These are phyloP conservation scores for Eupithecia subfuscata DNA, from an alignment of 2,888 invertebrate species.

Conservation along the genomic window DNA sequence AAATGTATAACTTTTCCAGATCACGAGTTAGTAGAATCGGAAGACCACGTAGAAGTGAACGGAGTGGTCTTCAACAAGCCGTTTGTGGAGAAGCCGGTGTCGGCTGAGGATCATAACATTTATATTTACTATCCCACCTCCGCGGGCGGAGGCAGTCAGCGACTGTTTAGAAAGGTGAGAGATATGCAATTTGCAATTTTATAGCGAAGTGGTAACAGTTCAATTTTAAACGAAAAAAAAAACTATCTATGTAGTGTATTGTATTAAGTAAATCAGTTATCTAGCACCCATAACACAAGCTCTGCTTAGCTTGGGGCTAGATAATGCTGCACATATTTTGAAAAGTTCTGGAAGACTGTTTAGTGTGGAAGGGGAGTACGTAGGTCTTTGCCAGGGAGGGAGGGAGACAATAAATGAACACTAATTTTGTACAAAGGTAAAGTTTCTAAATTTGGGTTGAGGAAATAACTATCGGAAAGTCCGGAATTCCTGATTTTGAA, in stretches of 20 bases:
- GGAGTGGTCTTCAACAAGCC: conserved; percentile 98
- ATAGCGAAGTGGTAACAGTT: neutral
- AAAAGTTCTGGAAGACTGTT: too few relatives aligned
- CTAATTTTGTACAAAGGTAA: neutral
- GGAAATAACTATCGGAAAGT: neutral
- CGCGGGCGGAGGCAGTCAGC: conserved; percentile 98
- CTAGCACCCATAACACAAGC: too few relatives aligned
- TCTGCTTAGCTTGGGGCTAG: too few relatives aligned
- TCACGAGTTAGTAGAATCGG: conserved; percentile 96
- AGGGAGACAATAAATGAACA: too few relatives aligned
- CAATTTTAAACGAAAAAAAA: neutral
- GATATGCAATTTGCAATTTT: neutral
- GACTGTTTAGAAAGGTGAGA: conserved; percentile 94
- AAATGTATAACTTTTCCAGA: conserved; percentile 80
- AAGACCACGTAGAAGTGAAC: conserved; percentile 98
- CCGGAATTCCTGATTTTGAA: neutral
- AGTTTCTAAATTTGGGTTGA: neutral
- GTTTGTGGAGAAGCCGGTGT: conserved; percentile 99
- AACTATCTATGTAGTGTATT: too few relatives aligned
- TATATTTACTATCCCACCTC: conserved; percentile 99
- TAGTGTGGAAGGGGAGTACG: neutral
- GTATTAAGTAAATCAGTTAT: too few relatives aligned
- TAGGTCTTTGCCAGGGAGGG: neutral
- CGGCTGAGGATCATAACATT: conserved; percentile 99
- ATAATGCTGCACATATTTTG: too few relatives aligned